Conservation (phyloP, 1,140 invertebrate genomes). For the Drosophila mauritiana region DNA sequence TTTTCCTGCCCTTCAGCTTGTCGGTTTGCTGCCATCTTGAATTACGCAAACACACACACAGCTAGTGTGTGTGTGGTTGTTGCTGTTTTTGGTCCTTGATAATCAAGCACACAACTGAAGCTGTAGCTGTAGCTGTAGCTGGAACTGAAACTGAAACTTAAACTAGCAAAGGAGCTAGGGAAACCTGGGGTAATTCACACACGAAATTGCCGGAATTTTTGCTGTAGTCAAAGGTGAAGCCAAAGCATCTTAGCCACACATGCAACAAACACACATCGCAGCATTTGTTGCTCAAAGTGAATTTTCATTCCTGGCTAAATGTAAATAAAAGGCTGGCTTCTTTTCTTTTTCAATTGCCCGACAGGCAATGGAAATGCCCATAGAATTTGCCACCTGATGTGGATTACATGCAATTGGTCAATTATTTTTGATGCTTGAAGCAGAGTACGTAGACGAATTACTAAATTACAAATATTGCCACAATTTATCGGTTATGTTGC, state of each 20-base stretch:
- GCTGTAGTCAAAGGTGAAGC: conserved; percentile 64
- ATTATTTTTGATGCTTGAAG: conserved; percentile 1
- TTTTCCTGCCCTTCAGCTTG: conserved; percentile 8
- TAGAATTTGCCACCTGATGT: conserved; percentile 8
- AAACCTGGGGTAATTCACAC: conserved; percentile 37
- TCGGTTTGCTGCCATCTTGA: conserved; percentile 36
- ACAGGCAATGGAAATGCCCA: not conserved
- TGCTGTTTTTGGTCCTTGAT: conserved; percentile 56
- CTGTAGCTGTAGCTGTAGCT: conserved; percentile 8
- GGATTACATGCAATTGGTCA: conserved; percentile 15
- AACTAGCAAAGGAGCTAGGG: not conserved
- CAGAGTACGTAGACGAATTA: too few species aligned
- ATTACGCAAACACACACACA: conserved; percentile 48
- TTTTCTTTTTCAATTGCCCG: not conserved
- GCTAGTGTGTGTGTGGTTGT: conserved; percentile 28
- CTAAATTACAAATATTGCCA: too few species aligned
- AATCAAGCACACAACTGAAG: conserved; percentile 49
- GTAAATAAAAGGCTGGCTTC: conserved; percentile 27
- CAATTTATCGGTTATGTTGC: too few species aligned
- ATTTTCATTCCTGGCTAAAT: conserved; percentile 16
- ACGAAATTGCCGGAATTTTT: conserved; percentile 63
- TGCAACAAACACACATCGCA: not conserved
- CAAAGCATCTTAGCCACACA: conserved; percentile 54
- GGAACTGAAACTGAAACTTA: conserved; percentile 19
- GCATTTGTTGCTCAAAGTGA: conserved; percentile 23